A percentile compares a stretch with the other conserved stretches of the same genome.
Evolutionary conservation across 2,888 invertebrate species (phyloP).

Genomic region (Listrodromus nycthemerus): DNA sequence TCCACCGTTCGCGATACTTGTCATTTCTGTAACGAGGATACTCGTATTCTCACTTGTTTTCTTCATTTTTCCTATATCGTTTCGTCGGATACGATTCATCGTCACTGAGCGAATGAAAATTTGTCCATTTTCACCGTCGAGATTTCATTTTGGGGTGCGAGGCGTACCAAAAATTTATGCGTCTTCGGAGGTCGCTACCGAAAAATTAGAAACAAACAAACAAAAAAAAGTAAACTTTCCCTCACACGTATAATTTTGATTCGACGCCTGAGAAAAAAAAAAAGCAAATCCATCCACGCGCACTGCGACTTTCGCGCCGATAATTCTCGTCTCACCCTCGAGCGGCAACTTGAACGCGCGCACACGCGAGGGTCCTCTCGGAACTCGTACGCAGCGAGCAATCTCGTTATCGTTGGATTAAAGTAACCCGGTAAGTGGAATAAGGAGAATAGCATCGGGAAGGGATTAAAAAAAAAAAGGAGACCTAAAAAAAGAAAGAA

Average conservation of each 20-base stretch:
- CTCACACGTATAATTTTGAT: too few relatives aligned
- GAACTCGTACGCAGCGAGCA: conserved; percentile 53
- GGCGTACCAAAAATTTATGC: too few relatives aligned
- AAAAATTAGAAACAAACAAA: too few relatives aligned
- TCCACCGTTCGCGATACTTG: conserved; percentile 48
- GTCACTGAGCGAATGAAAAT: too few relatives aligned
- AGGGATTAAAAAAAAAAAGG: conserved; percentile 28
- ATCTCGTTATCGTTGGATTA: conserved; percentile 63
- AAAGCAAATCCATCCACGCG: neutral
- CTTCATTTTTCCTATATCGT: neutral
- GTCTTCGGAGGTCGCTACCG: too few relatives aligned
- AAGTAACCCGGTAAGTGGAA: conserved; percentile 37
- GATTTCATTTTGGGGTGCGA: neutral
- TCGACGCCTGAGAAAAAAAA: too few relatives aligned
- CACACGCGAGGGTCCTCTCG: neutral
- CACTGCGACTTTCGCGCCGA: conserved; percentile 18
- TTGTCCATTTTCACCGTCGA: neutral
- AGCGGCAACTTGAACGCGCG: neutral
- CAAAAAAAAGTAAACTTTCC: too few relatives aligned
- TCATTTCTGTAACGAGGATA: conserved; percentile 45
- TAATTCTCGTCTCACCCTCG: conserved; percentile 5
- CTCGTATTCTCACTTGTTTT: conserved; percentile 20
- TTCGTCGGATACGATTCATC: neutral
- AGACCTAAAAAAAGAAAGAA: conserved; percentile 24
- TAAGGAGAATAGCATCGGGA: conserved; percentile 31